Conservation (phyloP, 2,888 invertebrate genomes). For the Ophion slaviceki region DNA sequence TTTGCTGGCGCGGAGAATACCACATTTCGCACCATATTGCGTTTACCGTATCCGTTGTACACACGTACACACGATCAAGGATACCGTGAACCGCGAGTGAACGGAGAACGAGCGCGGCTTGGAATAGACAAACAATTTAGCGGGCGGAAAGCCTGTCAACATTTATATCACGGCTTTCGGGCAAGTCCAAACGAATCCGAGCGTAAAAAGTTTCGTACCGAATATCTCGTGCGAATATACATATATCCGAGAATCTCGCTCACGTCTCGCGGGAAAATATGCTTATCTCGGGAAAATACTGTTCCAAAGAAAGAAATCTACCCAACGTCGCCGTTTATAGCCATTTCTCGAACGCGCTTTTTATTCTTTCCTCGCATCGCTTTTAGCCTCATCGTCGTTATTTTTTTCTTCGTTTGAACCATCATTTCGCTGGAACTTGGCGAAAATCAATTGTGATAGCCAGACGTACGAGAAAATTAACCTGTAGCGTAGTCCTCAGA, state of each 20-base stretch:
- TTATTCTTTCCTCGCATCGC: conserved; percentile 29
- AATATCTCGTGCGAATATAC: conserved; percentile 36
- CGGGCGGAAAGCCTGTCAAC: conserved; percentile 66
- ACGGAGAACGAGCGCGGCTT: conserved; percentile 30
- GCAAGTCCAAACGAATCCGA: conserved; percentile 64
- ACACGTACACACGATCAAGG: conserved; percentile 29
- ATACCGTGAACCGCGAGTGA: conserved; percentile 36
- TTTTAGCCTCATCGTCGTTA: background rate
- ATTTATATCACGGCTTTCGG: conserved; percentile 73
- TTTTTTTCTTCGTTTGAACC: conserved; percentile 28
- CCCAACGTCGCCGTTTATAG: conserved; percentile 7
- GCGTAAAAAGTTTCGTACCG: conserved; percentile 71
- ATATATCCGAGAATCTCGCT: conserved; percentile 21
- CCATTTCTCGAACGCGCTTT: conserved; percentile 5
- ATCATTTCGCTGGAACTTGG: conserved; percentile 67
- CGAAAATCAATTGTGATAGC: conserved; percentile 11
- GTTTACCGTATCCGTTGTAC: conserved; percentile 38
- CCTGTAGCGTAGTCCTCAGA: too few relatives aligned
- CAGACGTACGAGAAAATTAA: too few relatives aligned
- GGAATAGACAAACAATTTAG: conserved; percentile 69
- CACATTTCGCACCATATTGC: conserved; percentile 50
- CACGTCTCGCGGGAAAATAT: conserved; percentile 72
- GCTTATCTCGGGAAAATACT: conserved; percentile 75
- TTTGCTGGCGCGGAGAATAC: conserved; percentile 48
- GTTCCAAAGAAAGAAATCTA: conserved; percentile 64